Evolutionary conservation across 2,888 invertebrate genomes (phyloP).

Genomic region (Myopa testacea): DNA sequence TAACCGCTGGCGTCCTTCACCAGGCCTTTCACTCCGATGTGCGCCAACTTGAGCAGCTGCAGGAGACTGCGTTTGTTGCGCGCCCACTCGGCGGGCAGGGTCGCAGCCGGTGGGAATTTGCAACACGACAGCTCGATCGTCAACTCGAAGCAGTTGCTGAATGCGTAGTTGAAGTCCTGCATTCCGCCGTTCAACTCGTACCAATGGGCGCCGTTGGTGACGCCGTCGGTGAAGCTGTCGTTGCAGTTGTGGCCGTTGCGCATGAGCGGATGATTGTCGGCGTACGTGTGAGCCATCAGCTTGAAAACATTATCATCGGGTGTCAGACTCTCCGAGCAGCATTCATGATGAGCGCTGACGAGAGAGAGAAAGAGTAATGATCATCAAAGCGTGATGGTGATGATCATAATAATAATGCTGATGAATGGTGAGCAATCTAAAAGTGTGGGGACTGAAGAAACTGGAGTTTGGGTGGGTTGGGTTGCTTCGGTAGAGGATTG

Average conservation of each 20-base stretch:
- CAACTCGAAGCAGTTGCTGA: conserved; percentile 95
- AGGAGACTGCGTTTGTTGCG: conserved; percentile 88
- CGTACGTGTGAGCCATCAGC: conserved; percentile 81
- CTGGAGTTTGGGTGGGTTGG: too few species aligned
- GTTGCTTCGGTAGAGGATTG: too few species aligned
- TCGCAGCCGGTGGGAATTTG: conserved; percentile 84
- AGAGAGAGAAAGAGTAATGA: neutral
- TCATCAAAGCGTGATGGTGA: too few species aligned
- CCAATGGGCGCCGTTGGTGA: conserved; percentile 95
- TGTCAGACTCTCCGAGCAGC: conserved; percentile 80
- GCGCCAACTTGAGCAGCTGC: conserved; percentile 84
- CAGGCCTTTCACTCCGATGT: conserved; percentile 76
- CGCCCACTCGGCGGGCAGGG: conserved; percentile 84
- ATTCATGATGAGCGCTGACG: conserved; percentile 70
- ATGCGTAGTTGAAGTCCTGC: conserved; percentile 98
- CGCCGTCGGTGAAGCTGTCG: conserved; percentile 81
- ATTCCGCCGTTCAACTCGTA: conserved; percentile 93
- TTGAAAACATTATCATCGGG: conserved; percentile 88
- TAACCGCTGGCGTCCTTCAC: conserved; percentile 66
- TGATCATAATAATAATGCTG: neutral
- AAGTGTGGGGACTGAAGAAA: neutral
- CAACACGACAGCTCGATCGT: conserved; percentile 97
- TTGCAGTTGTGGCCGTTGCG: conserved; percentile 78
- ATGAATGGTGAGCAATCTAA: neutral
- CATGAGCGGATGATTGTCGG: conserved; percentile 82